Conservation (phyloP, 2,888 invertebrate genomes). For the Mystacides longicornis region DNA sequence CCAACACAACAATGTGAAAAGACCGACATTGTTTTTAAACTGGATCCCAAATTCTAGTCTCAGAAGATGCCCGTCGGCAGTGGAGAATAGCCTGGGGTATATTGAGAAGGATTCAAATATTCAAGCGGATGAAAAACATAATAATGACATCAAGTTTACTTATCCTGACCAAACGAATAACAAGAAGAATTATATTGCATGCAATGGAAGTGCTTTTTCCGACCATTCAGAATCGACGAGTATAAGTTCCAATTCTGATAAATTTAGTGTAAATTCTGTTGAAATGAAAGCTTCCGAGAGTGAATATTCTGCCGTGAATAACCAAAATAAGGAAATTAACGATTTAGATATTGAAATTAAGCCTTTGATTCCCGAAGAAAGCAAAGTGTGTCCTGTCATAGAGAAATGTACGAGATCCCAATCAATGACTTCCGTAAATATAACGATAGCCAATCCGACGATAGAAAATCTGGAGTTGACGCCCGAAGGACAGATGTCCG, state of each 20-base stretch:
- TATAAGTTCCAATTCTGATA: constrained; percentile 47
- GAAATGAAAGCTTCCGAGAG: constrained; percentile 36
- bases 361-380: constrained; percentile 34
- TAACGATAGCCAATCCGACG: constrained; percentile 64
- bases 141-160: constrained; percentile 17
- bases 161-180: constrained; percentile 19
- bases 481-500: constrained; percentile 51
- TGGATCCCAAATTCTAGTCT: constrained; percentile 93
- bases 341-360: constrained; percentile 38
- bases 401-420: constrained; percentile 47
- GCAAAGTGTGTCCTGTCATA: constrained; percentile 6
- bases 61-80: constrained; percentile 72
- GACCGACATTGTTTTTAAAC: constrained; percentile 79
- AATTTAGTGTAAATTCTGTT: constrained; percentile 44
- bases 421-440: constrained; percentile 58
- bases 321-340: constrained; percentile 34
- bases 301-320: constrained; percentile 25
- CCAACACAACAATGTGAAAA: constrained; percentile 66
- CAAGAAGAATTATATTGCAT: constrained; percentile 36
- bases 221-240: constrained; percentile 50
- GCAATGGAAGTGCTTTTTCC: constrained; percentile 36
- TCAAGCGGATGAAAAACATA: constrained; percentile 13
- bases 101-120: constrained; percentile 5
- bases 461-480: constrained; percentile 65
- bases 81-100: constrained; percentile 48